Conservation (phyloP, 2,113 vertebrate genomes). For the Sebastes fasciatus region DNA sequence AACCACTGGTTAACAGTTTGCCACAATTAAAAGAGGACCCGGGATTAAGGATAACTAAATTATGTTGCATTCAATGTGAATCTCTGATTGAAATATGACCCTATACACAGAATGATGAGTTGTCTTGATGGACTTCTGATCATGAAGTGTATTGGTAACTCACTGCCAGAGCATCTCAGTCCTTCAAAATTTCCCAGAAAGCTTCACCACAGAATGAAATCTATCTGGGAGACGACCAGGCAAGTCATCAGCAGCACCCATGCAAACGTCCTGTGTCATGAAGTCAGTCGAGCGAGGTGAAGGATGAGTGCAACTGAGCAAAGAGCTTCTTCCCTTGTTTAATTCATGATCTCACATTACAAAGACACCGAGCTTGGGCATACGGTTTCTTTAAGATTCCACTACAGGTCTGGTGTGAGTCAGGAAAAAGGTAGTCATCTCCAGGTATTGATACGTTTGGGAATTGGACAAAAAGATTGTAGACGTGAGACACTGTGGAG, state of each 20-base stretch:
- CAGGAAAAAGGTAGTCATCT: not conserved
- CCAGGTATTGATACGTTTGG: not conserved
- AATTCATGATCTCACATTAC: constrained; percentile 15
- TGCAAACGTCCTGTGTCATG: not conserved
- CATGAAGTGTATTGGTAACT: no score
- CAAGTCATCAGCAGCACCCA: not conserved
- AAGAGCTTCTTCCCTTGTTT: constrained; percentile 3
- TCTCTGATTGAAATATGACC: no score
- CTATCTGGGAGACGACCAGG: not conserved
- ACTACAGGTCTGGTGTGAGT: not conserved
- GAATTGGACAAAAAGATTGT: no score
- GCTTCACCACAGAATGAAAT: not conserved
- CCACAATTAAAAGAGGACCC: not conserved
- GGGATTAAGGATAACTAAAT: no score
- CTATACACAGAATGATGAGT: no score
- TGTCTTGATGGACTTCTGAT: no score
- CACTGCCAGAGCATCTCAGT: not conserved
- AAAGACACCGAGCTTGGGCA: not conserved
- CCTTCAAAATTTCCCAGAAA: not conserved
- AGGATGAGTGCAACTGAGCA: constrained; percentile 2
- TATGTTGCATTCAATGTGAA: no score
- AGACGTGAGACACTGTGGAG: no score
- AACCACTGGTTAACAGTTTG: constrained; percentile 8
- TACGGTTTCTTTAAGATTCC: not conserved
- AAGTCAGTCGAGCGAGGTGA: constrained; percentile 12